These are phyloP conservation scores for Frankliniella fusca DNA, from an alignment of 2,888 invertebrate species.

Conservation along the genomic window DNA sequence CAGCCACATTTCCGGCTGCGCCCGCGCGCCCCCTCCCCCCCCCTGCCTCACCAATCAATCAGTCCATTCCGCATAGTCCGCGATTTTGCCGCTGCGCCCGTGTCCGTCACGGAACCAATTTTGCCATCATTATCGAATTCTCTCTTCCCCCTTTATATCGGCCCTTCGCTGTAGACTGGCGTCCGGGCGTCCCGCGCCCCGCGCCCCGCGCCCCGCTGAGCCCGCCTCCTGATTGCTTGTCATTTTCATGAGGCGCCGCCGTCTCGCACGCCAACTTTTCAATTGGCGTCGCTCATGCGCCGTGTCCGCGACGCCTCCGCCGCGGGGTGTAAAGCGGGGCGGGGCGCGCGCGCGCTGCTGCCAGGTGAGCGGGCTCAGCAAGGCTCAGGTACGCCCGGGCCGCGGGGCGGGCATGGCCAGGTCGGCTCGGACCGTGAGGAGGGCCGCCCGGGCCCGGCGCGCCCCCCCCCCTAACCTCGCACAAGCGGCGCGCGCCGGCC, in stretches of 20 bases:
- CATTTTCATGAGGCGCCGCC: not conserved
- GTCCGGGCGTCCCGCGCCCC: not conserved
- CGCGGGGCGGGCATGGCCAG: too few species aligned
- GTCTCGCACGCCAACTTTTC: too few species aligned
- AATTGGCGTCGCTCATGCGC: too few species aligned
- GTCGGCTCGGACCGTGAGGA: too few species aligned
- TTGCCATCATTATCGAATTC: conserved; percentile 20
- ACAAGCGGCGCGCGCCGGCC: not conserved
- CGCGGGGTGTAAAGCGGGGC: too few species aligned
- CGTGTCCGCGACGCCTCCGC: too few species aligned
- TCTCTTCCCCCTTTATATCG: not conserved
- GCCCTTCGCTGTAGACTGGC: not conserved
- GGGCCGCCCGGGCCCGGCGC: too few species aligned
- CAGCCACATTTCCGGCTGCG: not conserved
- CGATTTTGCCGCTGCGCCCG: not conserved
- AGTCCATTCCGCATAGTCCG: not conserved
- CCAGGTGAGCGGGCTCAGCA: too few species aligned
- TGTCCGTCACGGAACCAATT: conserved; percentile 17
- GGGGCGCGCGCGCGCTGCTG: too few species aligned
- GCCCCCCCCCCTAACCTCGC: not conserved
- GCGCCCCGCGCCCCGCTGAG: not conserved
- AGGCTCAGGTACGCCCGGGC: too few species aligned
- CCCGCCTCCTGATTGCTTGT: not conserved
- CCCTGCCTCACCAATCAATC: conserved; percentile 13
- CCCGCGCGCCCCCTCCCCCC: not conserved